phyloP scores from a whole-genome alignment of 2,113 vertebrate genomes.

The Cinclus mexicanus region DNA sequence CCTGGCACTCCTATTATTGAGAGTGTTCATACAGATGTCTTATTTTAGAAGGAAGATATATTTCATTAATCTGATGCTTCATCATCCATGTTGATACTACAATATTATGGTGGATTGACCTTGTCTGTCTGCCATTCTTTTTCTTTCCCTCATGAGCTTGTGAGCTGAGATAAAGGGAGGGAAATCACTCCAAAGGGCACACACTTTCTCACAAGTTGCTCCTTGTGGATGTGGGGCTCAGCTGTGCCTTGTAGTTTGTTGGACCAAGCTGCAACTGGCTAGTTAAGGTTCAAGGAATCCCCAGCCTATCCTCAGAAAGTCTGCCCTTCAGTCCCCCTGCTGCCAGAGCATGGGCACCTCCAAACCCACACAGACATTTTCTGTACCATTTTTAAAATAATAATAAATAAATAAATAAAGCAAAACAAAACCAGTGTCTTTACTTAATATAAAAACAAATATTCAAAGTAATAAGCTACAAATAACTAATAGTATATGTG shows the following conservation, averaged over 20 bases:
- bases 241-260: accelerated
- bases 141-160: neutral
- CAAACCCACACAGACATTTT: neutral
- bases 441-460: neutral
- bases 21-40: neutral
- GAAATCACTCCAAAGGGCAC: neutral
- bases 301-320: neutral
- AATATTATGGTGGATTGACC: neutral
- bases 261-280: accelerated
- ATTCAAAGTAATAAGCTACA: neutral
- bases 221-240: accelerated
- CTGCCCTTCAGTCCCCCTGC: accelerated
- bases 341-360: neutral
- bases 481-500: neutral
- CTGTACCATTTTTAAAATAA: neutral
- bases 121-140: neutral
- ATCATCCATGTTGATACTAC: neutral
- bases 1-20: neutral
- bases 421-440: neutral
- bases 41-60: neutral
- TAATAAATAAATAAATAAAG: neutral
- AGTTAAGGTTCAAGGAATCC: accelerated
- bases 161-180: neutral
- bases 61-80: neutral
- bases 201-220: neutral